Conservation (phyloP, 1,140 invertebrate genomes). For the Pissodes strobi region DNA sequence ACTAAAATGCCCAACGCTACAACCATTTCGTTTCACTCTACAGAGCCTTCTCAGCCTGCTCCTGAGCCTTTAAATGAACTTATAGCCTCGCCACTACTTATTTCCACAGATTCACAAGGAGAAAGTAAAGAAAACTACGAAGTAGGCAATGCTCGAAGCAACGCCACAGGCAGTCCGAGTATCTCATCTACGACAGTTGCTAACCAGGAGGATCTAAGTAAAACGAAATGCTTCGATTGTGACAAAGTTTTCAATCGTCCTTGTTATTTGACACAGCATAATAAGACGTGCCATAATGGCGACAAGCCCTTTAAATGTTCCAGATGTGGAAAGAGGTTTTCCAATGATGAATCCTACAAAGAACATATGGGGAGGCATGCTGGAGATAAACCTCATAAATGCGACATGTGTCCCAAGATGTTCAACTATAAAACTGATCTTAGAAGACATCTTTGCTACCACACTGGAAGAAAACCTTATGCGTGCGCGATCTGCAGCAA, state of each 20-base stretch:
- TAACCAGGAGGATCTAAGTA: slow-evolving; percentile 32
- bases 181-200: slow-evolving; percentile 40
- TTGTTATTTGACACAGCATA: slow-evolving; percentile 88
- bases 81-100: background rate
- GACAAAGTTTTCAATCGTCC: slow-evolving; percentile 84
- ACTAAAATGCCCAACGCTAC: background rate
- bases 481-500: slow-evolving; percentile 81
- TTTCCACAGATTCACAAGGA: slow-evolving; percentile 27
- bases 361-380: slow-evolving; percentile 78
- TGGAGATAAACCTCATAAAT: slow-evolving; percentile 86
- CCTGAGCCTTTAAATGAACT: background rate
- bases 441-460: slow-evolving; percentile 83
- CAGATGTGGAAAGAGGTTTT: slow-evolving; percentile 83
- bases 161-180: slow-evolving; percentile 35
- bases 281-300: slow-evolving; percentile 85
- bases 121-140: slow-evolving; percentile 41
- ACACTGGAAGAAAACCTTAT: slow-evolving; percentile 82
- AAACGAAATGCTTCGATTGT: slow-evolving; percentile 79
- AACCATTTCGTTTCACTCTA: background rate
- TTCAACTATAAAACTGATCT: slow-evolving; percentile 92
- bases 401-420: slow-evolving; percentile 83
- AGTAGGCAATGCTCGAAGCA: no score
- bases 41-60: background rate
- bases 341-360: slow-evolving; percentile 66
- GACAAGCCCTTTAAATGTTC: slow-evolving; percentile 84